Evolutionary conservation across 53 echinoderm and acorn worm species (phyloP).

Genomic region (Antedon mediterranea): DNA sequence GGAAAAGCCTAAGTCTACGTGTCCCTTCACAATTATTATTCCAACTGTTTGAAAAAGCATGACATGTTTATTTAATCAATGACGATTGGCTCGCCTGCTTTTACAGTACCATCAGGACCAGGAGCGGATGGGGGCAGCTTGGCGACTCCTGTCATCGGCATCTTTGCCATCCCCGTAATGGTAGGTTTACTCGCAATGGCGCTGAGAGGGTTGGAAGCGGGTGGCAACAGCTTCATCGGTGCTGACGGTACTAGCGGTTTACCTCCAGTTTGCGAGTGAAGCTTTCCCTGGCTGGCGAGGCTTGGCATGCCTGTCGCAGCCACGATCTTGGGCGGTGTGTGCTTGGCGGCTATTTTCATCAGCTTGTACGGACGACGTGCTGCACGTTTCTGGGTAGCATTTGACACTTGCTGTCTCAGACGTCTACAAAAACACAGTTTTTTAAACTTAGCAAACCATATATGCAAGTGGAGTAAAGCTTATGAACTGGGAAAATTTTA

Average conservation of each 20-base stretch:
- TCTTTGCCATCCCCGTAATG: neutral
- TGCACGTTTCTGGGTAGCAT: conserved; percentile 69
- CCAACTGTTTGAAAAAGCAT: neutral
- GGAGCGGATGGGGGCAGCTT: neutral
- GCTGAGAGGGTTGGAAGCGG: neutral
- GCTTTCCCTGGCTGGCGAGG: neutral
- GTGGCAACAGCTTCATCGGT: neutral
- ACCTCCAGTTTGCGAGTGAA: neutral
- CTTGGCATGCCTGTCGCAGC: neutral
- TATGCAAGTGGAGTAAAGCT: too few relatives aligned
- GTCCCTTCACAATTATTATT: neutral
- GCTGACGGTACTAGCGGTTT: neutral
- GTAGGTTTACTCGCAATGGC: neutral
- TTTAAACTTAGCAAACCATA: too few relatives aligned
- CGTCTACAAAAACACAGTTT: conserved; percentile 45
- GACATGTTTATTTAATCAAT: neutral
- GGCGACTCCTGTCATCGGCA: neutral
- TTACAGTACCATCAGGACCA: neutral
- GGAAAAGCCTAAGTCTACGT: neutral
- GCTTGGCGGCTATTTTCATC: conserved; percentile 5
- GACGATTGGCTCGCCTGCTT: neutral
- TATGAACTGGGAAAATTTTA: too few relatives aligned
- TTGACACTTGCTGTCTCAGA: conserved; percentile 63
- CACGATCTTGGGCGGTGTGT: neutral
- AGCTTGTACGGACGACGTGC: conserved; percentile 78